Evolutionary conservation across 2,797 vertebrate genomes (phyloP).

Genomic region (Hipposideros larvatus): DNA sequence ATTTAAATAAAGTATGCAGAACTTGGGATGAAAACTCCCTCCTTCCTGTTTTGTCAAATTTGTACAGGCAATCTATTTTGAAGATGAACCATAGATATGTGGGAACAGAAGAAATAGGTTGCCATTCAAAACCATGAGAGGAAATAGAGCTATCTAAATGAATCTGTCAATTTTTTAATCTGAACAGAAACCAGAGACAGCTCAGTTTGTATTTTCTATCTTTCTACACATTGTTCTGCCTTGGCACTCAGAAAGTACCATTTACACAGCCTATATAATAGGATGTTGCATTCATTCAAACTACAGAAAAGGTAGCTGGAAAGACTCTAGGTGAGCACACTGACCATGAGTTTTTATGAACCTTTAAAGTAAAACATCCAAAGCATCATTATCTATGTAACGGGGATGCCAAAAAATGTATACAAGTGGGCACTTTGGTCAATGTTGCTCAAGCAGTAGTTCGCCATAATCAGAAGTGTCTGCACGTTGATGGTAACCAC

Average conservation of each 20-base stretch:
- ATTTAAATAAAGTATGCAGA: not conserved
- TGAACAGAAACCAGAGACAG: not conserved
- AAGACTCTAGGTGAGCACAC: not conserved
- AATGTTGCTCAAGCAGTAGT: no score
- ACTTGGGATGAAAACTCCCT: constrained; percentile 8
- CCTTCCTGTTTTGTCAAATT: constrained; percentile 7
- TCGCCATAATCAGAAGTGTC: no score
- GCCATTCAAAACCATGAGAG: constrained; percentile 13
- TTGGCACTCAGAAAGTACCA: not conserved
- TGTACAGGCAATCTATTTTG: constrained; percentile 28
- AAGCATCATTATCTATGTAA: not conserved
- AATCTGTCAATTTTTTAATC: constrained; percentile 18
- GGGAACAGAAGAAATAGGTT: constrained; percentile 13
- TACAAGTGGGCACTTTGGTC: no score
- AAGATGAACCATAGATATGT: not conserved
- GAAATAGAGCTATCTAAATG: not conserved
- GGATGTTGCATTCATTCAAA: not conserved
- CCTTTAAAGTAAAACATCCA: constrained; percentile 34
- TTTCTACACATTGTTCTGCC: not conserved
- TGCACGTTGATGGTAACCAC: no score
- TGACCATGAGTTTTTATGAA: constrained; percentile 22
- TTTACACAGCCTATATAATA: not conserved
- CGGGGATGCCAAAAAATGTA: no score
- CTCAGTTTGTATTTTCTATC: constrained; percentile 42
- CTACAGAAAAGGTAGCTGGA: not conserved